Evolutionary conservation across 2,888 invertebrate genomes (phyloP), one percentile per base, ranked within the genome.

Genomic region (Melipona beecheii): DNA sequence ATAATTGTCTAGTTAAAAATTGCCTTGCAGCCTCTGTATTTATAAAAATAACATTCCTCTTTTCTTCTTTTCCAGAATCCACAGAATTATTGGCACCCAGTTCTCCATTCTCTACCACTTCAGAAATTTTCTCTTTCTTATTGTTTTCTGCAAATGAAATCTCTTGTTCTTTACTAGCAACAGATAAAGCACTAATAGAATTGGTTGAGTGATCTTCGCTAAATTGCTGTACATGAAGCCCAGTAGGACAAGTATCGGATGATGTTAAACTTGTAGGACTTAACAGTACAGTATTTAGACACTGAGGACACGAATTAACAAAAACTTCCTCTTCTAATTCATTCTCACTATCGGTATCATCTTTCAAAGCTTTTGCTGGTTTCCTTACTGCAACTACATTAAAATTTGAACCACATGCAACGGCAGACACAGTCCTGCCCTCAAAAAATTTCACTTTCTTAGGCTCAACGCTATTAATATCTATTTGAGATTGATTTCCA

Each of bases 11-110:
- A 27, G 97, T 97, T 73, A 97, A 94, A 94, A 97, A 97, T 90
- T 97, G 97, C 90, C 96, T 96, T 5, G 97, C 97, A 68, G 97
- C 97, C 95, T 97, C 97, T 50, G 97, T 97, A 92, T 97, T 97
- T n/a, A 97, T 96, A 92, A 97, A 97, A 90, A 97, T 96, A 90
- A 96, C 96, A 91, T 96, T 97, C 80, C 95, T 94, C 91, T 96
- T 96, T 74, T 93, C 93, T 68, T 94, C 94, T 76, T 93, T 93
- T 15, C 91, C 91, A 9, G 85, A 84, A 36, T 92, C 91, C 15
- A 68, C 75, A 75, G 78, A 24, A 82, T 86, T 86, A 65, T 58
- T 83, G 36, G 81, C 65, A 74, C 76, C 77, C 19, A 87, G 83
- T 19, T 89, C 91, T 19, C 84, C 89, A 65, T 90, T 91, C 31